These are phyloP conservation scores for Cottus gobio DNA, from an alignment of 2,113 vertebrate genomes.

Conservation along the genomic window DNA sequence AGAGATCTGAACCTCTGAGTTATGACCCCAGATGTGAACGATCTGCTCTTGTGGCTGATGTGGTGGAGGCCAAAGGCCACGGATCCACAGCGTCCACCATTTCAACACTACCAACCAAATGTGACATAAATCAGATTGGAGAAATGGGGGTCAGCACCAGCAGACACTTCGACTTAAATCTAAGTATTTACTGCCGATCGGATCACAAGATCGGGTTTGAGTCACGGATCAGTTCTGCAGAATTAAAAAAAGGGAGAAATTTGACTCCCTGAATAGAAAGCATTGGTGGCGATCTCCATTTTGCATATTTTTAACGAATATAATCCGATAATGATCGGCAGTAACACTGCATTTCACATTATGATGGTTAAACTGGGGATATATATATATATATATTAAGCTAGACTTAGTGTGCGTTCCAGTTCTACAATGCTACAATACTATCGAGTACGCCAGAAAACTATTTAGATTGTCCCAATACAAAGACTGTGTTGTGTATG, in stretches of 20 bases:
- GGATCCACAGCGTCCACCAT: slow-evolving; percentile 2
- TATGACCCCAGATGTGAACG: slow-evolving; percentile 26
- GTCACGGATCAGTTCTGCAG: too few species aligned
- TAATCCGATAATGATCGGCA: too few species aligned
- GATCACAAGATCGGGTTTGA: too few species aligned
- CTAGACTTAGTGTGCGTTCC: neutral
- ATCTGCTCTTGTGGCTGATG: slow-evolving; percentile 16
- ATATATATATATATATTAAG: too few species aligned
- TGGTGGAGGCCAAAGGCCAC: neutral
- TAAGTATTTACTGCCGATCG: neutral
- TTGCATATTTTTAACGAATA: neutral
- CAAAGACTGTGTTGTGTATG: neutral
- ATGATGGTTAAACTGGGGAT: too few species aligned
- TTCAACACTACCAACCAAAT: neutral
- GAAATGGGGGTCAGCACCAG: neutral
- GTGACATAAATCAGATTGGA: slow-evolving; percentile 1
- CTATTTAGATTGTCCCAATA: neutral
- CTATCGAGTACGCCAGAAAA: neutral
- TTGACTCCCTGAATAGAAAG: too few species aligned
- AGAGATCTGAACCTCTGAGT: slow-evolving; percentile 19
- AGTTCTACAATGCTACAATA: neutral
- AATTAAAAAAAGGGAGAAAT: too few species aligned
- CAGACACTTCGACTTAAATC: neutral
- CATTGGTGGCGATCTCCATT: neutral
- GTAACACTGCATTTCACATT: too few species aligned